phyloP scores from a whole-genome alignment of 2,113 vertebrate species.

The Notechis scutatus region DNA sequence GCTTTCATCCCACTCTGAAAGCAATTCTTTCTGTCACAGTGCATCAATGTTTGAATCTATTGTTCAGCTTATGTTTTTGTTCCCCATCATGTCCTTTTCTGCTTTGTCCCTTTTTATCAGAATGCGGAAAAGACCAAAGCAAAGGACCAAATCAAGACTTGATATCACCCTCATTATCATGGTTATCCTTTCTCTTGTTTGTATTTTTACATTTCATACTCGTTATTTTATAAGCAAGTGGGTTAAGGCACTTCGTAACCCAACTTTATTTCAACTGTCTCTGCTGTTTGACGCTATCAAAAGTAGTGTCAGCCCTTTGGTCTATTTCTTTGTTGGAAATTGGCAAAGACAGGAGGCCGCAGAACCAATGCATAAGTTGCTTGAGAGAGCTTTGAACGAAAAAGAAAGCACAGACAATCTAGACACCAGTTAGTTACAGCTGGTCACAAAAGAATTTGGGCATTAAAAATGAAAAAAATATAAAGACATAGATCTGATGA shows the following conservation, averaged over 20 bases:
- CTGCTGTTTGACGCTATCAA: conserved; percentile 17
- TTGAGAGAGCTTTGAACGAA: neutral
- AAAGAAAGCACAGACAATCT: neutral
- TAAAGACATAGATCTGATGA: neutral
- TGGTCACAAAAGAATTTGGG: neutral
- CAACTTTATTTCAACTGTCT: conserved; percentile 3
- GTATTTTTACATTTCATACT: conserved; percentile 4
- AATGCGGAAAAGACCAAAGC: neutral
- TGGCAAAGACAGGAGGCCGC: neutral
- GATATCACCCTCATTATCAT: accelerated
- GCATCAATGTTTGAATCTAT: conserved; percentile 1
- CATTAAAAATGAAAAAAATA: neutral
- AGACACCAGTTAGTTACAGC: neutral
- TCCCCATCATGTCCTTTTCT: neutral
- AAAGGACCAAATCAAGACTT: neutral
- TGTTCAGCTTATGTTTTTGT: conserved; percentile 18
- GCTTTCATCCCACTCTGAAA: neutral
- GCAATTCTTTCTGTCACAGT: neutral
- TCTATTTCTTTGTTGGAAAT: neutral
- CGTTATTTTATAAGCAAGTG: neutral
- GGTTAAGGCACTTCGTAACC: neutral
- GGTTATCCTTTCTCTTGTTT: neutral
- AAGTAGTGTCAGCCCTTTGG: neutral
- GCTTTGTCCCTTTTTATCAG: conserved; percentile 11
- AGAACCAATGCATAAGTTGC: neutral